Evolutionary conservation across 2,113 vertebrate genomes (phyloP).

Genomic region (Urocitellus parryii): DNA sequence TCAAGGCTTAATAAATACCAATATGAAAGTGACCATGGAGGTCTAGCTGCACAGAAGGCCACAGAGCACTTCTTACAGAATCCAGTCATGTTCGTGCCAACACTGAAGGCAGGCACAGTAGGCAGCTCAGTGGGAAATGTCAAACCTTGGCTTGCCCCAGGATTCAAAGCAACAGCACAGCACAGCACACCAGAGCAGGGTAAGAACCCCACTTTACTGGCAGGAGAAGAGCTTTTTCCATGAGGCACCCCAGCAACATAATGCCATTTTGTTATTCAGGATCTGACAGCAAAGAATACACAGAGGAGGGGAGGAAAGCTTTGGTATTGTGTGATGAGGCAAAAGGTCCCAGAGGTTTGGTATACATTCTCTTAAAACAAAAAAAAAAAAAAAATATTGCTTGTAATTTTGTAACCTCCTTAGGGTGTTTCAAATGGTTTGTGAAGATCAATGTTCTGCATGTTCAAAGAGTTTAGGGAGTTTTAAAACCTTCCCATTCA

Average conservation of each 20-base stretch:
- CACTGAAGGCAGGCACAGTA: not conserved
- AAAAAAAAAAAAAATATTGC: slow-evolving; percentile 21
- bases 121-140: not conserved
- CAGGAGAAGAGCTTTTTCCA: not conserved
- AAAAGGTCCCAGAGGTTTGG: slow-evolving; percentile 60
- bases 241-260: not conserved
- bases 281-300: slow-evolving; percentile 57
- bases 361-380: slow-evolving; percentile 72
- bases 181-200: not conserved
- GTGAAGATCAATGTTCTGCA: slow-evolving; percentile 78
- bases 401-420: slow-evolving; percentile 78
- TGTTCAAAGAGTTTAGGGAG: slow-evolving; percentile 80
- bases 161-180: slow-evolving; percentile 1
- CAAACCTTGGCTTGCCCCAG: not conserved
- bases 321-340: slow-evolving; percentile 43
- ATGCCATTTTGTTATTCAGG: slow-evolving; percentile 40
- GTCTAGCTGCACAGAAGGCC: not conserved
- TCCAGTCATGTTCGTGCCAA: not conserved
- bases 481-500: slow-evolving; percentile 74
- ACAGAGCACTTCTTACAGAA: not conserved
- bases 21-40: not conserved
- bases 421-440: slow-evolving; percentile 74
- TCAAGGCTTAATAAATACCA: not conserved
- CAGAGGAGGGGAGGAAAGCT: slow-evolving; percentile 35
- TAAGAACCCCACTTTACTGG: not conserved